Conservation (phyloP, 2,113 vertebrate genomes). For the Malaclemys terrapin region DNA sequence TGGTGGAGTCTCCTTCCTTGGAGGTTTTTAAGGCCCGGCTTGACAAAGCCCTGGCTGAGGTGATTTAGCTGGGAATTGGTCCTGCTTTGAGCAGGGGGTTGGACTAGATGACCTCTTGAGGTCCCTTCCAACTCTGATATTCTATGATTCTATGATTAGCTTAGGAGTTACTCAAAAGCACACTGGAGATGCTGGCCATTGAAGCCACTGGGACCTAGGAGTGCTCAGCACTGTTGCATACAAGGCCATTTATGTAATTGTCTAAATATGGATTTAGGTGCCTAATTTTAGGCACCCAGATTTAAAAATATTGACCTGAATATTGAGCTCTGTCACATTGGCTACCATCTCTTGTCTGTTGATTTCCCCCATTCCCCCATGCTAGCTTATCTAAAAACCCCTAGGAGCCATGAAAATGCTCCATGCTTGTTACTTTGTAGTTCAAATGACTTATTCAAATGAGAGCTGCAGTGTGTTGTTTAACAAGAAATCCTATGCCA, state of each 20-base stretch:
- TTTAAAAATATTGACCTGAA: background rate
- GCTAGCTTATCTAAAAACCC: background rate
- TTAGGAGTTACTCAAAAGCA: fast-evolving
- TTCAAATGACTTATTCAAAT: constrained; percentile 23
- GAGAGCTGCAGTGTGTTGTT: background rate
- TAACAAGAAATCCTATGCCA: background rate
- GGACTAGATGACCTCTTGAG: too few relatives aligned
- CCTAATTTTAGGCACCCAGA: background rate
- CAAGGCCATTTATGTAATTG: fast-evolving
- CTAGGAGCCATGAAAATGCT: fast-evolving
- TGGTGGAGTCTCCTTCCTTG: too few relatives aligned
- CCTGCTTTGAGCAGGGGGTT: too few relatives aligned
- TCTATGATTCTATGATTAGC: too few relatives aligned
- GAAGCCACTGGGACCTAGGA: fast-evolving
- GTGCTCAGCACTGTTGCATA: fast-evolving
- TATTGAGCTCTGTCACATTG: background rate
- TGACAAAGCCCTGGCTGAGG: too few relatives aligned
- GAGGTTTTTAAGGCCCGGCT: too few relatives aligned
- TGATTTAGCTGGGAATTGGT: too few relatives aligned
- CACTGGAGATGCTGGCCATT: background rate
- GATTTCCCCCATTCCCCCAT: background rate
- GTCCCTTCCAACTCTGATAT: too few relatives aligned
- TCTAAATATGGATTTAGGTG: background rate
- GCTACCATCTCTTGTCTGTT: background rate
- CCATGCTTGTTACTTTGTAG: background rate